Conservation (phyloP, 2,888 invertebrate genomes). For the Lasius platythorax region DNA sequence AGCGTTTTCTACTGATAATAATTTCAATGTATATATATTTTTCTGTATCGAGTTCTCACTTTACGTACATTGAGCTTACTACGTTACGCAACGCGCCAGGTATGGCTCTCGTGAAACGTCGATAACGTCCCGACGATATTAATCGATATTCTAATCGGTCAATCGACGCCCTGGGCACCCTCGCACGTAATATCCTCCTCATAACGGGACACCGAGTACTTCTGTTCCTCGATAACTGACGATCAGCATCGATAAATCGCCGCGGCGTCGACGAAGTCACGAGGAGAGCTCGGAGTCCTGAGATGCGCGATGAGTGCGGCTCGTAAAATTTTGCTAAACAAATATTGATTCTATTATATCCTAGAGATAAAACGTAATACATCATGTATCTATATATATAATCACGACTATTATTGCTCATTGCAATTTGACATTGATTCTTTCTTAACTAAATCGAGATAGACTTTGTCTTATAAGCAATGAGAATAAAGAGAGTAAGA, state of each 20-base stretch:
- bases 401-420: not conserved
- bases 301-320: constrained; percentile 35
- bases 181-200: constrained; percentile 78
- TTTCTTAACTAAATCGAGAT: not conserved
- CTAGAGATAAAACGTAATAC: constrained; percentile 30
- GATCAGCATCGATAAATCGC: constrained; percentile 65
- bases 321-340: constrained; percentile 22
- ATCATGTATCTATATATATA: not conserved
- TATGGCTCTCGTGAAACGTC: constrained; percentile 58
- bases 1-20: constrained; percentile 36
- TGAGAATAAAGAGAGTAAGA: not conserved
- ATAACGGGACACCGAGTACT: constrained; percentile 77
- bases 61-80: constrained; percentile 2
- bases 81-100: constrained; percentile 55
- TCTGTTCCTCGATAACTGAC: constrained; percentile 59
- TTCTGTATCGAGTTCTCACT: constrained; percentile 52
- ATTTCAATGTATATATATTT: not conserved
- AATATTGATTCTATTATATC: constrained; percentile 45
- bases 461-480: not conserved
- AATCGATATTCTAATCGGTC: constrained; percentile 83
- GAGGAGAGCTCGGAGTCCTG: constrained; percentile 31
- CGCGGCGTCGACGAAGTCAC: constrained; percentile 59
- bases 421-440: not conserved
- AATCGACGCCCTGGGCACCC: constrained; percentile 79
- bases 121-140: constrained; percentile 77